Evolutionary conservation across 2,888 invertebrate species (phyloP).

Genomic region (Linnaemya vulpina): DNA sequence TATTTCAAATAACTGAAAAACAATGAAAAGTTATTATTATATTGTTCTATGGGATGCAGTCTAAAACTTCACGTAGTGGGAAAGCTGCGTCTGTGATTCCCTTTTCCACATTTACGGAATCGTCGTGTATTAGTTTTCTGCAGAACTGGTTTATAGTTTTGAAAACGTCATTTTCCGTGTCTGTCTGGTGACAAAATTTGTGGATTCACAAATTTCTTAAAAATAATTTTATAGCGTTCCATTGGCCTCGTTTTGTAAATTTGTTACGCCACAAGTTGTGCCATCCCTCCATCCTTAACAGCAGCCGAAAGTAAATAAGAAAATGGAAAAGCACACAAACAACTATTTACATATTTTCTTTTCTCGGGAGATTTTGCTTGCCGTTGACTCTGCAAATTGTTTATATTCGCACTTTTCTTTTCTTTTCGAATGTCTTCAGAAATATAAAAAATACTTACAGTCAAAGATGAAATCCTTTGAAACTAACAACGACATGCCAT

Average conservation of each 20-base stretch:
- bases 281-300: not conserved
- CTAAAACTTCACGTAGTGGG: no score
- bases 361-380: constrained; percentile 47
- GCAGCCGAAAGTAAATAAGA: constrained; percentile 7
- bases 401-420: constrained; percentile 6
- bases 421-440: constrained; percentile 20
- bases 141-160: no score
- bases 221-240: constrained; percentile 30
- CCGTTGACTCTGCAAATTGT: constrained; percentile 39
- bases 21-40: no score
- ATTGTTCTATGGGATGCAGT: no score
- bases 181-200: constrained; percentile 40
- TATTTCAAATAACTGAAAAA: no score
- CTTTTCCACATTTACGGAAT: no score
- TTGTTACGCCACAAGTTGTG: not conserved
- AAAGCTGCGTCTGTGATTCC: no score
- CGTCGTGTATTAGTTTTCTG: no score
- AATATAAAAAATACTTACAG: constrained; percentile 28
- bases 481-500: constrained; percentile 37
- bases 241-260: constrained; percentile 19
- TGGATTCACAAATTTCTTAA: constrained; percentile 56
- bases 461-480: constrained; percentile 53
- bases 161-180: not conserved
- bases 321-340: constrained; percentile 49
- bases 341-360: constrained; percentile 43